These are phyloP conservation scores for Novumbra hubbsi DNA, from an alignment of 2,797 vertebrate genomes.

Conservation along the genomic window DNA sequence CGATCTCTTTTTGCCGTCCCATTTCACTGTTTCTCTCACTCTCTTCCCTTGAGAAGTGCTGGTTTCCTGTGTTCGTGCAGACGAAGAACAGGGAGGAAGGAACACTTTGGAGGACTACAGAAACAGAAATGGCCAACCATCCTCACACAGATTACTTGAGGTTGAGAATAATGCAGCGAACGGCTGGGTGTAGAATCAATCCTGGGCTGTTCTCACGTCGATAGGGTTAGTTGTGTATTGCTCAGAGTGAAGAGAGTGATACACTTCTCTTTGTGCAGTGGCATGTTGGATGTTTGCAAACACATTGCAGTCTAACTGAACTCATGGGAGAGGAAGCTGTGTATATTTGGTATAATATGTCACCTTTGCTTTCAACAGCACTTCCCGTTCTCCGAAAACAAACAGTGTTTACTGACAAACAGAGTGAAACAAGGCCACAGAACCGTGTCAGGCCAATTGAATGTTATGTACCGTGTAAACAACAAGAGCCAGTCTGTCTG, in stretches of 20 bases:
- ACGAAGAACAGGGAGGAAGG: conserved; percentile 28
- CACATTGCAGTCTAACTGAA: too few species aligned
- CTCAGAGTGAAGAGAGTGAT: too few species aligned
- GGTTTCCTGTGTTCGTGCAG: conserved; percentile 55
- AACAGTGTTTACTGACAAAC: neutral
- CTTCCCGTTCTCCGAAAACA: neutral
- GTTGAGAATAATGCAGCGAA: neutral
- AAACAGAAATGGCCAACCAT: conserved; percentile 12
- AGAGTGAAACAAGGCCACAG: conserved; percentile 15
- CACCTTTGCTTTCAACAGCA: neutral
- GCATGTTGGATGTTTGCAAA: too few species aligned
- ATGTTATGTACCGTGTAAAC: conserved; percentile 41
- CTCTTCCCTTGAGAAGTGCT: conserved; percentile 27
- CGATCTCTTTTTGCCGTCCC: neutral
- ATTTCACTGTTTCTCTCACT: conserved; percentile 18
- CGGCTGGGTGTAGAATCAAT: too few species aligned
- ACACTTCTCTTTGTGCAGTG: too few species aligned
- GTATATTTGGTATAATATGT: too few species aligned
- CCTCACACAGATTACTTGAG: neutral
- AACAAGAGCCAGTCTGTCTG: conserved; percentile 12
- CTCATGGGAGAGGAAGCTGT: too few species aligned
- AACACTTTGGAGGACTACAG: conserved; percentile 15
- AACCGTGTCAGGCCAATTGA: conserved; percentile 34
- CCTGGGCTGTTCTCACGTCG: too few species aligned
- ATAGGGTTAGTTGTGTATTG: too few species aligned